Base-by-base conservation (phyloP, 2,888 invertebrate species). In the Ctena decussata region DNA sequence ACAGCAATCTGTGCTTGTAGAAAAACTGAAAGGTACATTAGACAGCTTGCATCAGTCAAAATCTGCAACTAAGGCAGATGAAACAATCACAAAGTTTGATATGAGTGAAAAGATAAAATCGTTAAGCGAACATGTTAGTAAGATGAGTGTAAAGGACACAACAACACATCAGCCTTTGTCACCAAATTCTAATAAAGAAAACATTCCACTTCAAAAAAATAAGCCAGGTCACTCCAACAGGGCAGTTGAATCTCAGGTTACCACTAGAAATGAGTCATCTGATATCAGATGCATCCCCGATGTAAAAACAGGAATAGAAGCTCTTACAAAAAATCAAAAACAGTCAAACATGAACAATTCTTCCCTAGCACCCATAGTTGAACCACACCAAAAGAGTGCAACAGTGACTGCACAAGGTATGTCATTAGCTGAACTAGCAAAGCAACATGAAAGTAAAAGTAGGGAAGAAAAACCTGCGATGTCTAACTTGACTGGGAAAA, bases 371-470 rank as follows among this genome's bases (percentile, higher is more conserved):
- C 1, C 32, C 18, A 6, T 65, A 30, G 65, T 35, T 5, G 35
- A 24, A 11, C 32, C 8, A 21, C 65, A 65, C 11, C 3, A 65
- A 5, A 32, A 32, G 21, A n/a, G n/a, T 53, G 53, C 53, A 12
- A 5, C 21, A 53, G n/a, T n/a, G n/a, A 12, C 71, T 37, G n/a
- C n/a, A n/a, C n/a, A n/a, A n/a, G 71, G 72, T 8, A 24, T 44
- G 30, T 79, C 57, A 0, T 37, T 79, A 46, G 71, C 78, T 57
- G 78, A 80, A 41, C 35, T 85, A 6, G 82, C 80, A 27, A 82
- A 70, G 35, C 60, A 79, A 73, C 82, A 87, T 37, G n/a, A n/a
- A n/a, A n/a, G n/a, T n/a, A n/a, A n/a, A n/a, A n/a, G n/a, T n/a
- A n/a, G n/a, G n/a, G n/a, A n/a, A n/a, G n/a, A n/a, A n/a, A n/a